Conservation (phyloP, 2,888 invertebrate genomes). For the Drosophila sordidula region DNA sequence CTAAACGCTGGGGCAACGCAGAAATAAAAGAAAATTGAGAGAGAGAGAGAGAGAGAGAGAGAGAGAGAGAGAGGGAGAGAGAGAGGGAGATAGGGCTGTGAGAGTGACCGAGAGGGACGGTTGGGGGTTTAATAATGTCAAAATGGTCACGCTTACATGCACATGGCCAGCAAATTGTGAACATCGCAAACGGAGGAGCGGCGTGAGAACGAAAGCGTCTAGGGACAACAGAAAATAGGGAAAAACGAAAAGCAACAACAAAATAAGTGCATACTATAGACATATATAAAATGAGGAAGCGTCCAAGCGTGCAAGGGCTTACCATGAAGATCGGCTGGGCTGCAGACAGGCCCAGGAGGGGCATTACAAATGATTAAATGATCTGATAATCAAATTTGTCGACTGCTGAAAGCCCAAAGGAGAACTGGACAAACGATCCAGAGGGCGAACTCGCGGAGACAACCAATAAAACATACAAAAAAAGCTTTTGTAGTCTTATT, state of each 20-base stretch:
- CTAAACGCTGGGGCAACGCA: conserved; percentile 16
- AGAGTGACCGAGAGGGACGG: neutral
- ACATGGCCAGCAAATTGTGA: conserved; percentile 57
- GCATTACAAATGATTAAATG: conserved; percentile 51
- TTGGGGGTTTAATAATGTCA: conserved; percentile 52
- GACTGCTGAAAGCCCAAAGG: conserved; percentile 33
- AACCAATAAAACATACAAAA: neutral
- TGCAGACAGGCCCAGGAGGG: conserved; percentile 17
- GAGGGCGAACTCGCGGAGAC: neutral
- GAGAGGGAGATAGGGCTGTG: neutral
- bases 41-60: neutral
- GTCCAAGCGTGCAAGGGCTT: conserved; percentile 47
- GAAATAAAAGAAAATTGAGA: neutral
- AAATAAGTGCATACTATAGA: neutral
- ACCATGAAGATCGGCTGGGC: conserved; percentile 13
- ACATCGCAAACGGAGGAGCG: conserved; percentile 24
- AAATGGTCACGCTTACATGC: conserved; percentile 74
- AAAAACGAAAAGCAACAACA: neutral
- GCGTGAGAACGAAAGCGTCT: conserved; percentile 49
- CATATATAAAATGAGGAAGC: conserved; percentile 17
- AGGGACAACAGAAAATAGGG: conserved; percentile 28
- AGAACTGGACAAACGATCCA: neutral
- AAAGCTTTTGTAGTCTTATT: neutral
- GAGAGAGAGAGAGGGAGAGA: neutral
- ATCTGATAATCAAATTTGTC: conserved; percentile 60